These are phyloP conservation scores for Epinotia bilunana DNA, from an alignment of 2,888 invertebrate species.

Conservation along the genomic window DNA sequence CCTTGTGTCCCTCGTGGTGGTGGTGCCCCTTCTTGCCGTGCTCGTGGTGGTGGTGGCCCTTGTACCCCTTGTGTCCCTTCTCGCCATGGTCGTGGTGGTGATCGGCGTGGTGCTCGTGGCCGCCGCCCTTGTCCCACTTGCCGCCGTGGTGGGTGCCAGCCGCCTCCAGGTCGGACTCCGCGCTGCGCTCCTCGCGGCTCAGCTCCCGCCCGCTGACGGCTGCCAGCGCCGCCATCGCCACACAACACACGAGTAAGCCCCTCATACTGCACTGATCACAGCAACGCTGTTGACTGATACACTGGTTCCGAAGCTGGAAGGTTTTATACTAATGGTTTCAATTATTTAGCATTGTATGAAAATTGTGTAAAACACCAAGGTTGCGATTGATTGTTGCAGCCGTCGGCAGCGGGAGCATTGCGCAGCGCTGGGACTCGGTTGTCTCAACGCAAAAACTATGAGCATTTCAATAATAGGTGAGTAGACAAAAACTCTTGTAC, in stretches of 20 bases:
- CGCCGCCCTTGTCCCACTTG: conserved; percentile 85
- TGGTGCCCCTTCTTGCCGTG: conserved; percentile 90
- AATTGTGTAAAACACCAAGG: conserved; percentile 81
- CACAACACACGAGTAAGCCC: conserved; percentile 69
- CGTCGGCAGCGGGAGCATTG: conserved; percentile 65
- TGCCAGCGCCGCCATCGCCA: conserved; percentile 81
- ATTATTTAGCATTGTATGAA: conserved; percentile 72
- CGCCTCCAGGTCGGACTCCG: conserved; percentile 84
- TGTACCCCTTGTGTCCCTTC: conserved; percentile 90
- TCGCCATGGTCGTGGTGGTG: conserved; percentile 88
- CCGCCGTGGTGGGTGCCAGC: conserved; percentile 80
- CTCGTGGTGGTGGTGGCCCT: conserved; percentile 85
- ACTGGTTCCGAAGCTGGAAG: conserved; percentile 59
- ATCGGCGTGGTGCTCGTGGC: conserved; percentile 86
- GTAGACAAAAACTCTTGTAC: background rate
- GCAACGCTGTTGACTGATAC: conserved; percentile 71
- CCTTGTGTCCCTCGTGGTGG: conserved; percentile 87
- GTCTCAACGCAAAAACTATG: conserved; percentile 59
- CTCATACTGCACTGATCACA: conserved; percentile 71
- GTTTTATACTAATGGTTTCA: conserved; percentile 76
- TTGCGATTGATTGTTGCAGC: conserved; percentile 65
- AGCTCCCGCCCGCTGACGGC: conserved; percentile 82
- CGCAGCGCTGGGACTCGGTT: conserved; percentile 65
- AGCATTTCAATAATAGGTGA: conserved; percentile 12
- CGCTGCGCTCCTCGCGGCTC: conserved; percentile 74